Conservation (phyloP, 2,113 vertebrate species). For the Antechinus stuartii region DNA sequence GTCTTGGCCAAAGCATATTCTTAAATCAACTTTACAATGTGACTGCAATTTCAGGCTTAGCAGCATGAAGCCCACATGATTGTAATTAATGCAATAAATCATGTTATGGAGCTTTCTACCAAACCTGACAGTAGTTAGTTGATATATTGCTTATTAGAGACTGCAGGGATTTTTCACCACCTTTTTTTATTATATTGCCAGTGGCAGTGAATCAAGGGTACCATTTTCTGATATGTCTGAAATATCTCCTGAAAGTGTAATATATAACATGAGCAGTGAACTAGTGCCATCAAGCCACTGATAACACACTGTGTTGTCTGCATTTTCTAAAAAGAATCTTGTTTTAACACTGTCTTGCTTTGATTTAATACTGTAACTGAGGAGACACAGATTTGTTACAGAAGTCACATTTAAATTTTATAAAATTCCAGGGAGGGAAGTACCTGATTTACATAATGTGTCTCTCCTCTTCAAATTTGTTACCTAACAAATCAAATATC, state of each 20-base stretch:
- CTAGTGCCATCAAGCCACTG: constrained; percentile 29
- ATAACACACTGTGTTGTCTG: constrained; percentile 12
- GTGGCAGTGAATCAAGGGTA: constrained; percentile 80
- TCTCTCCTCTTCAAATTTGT: neutral
- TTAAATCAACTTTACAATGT: constrained; percentile 86
- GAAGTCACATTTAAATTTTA: constrained; percentile 50
- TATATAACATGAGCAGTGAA: constrained; percentile 52
- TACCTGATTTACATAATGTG: neutral
- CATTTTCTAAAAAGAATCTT: constrained; percentile 23
- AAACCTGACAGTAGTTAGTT: constrained; percentile 76
- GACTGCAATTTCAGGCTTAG: constrained; percentile 80
- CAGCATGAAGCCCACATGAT: constrained; percentile 80
- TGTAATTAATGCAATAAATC: constrained; percentile 90
- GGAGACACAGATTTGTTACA: constrained; percentile 10
- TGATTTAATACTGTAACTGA: constrained; percentile 37
- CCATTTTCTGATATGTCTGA: constrained; percentile 69
- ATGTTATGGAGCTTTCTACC: constrained; percentile 75
- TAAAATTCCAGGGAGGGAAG: constrained; percentile 42
- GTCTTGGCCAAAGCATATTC: constrained; percentile 81
- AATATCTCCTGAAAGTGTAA: constrained; percentile 69
- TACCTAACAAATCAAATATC: constrained; percentile 17
- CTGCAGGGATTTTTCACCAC: constrained; percentile 70
- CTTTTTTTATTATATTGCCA: constrained; percentile 78
- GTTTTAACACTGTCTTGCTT: constrained; percentile 54
- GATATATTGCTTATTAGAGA: constrained; percentile 84